A percentile compares a stretch with the other conserved stretches of the same genome.
phyloP scores from a whole-genome alignment of 2,113 vertebrate genomes.

The Amblyornis subalaris region DNA sequence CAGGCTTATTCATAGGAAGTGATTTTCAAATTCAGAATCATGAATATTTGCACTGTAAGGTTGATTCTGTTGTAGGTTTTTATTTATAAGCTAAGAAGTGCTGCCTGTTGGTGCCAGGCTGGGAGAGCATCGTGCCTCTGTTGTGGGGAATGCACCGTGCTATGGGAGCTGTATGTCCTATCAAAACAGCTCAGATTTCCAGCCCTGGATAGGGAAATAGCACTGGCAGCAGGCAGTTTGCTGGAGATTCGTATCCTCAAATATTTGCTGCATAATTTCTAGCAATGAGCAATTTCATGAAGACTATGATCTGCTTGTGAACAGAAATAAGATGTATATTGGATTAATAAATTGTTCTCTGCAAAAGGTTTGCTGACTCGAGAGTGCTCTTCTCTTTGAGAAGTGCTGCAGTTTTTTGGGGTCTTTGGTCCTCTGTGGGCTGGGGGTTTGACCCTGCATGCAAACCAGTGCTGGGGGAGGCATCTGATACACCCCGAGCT shows the following conservation, averaged over 20 bases:
- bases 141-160: neutral
- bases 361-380: neutral
- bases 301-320: constrained; percentile 30
- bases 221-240: neutral
- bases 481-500: neutral
- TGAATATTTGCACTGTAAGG: constrained; percentile 39
- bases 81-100: neutral
- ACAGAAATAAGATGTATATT: constrained; percentile 38
- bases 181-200: neutral
- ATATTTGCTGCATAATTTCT: constrained; percentile 25
- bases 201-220: neutral
- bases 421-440: neutral
- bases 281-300: constrained; percentile 29
- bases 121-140: neutral
- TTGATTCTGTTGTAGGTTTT: constrained; percentile 41
- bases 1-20: constrained; percentile 32
- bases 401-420: neutral
- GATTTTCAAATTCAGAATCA: constrained; percentile 49
- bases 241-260: constrained; percentile 5
- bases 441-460: rapidly evolving
- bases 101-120: neutral
- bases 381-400: neutral
- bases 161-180: neutral
- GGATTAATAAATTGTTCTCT: constrained; percentile 32
- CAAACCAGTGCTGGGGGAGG: neutral